Evolutionary conservation across 1,140 invertebrate genomes (phyloP), one percentile per base, ranked within the genome.

Genomic region (Calephelis nemesis): DNA sequence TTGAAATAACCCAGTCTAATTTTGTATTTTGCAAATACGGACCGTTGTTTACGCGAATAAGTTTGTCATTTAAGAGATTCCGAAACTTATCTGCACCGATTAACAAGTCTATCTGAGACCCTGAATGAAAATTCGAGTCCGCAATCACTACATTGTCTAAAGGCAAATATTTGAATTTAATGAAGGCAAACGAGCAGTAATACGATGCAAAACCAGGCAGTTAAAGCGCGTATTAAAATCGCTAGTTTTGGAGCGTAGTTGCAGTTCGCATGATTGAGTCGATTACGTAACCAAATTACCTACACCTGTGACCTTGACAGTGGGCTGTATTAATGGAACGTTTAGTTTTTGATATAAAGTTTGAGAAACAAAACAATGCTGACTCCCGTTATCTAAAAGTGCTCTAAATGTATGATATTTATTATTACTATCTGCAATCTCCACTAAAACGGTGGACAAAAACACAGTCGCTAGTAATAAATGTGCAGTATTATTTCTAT

Each of bases 351-450:
- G 67, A 63, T 15, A 47, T 63, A 75, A 65, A 15, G 11, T 54
- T 39, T 76, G 11, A 4, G 77, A 63, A 47, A 69, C 65, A 10
- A 62, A 73, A 11, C 69, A 69, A 42, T 72, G 69, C 66, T 78
- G 73, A 72, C 71, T 75, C n/a, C 75, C 69, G 47, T 70, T 76
- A 15, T 78, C 76, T 50, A 78, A 67, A 13, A 76, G 54, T 52
- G 69, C 68, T 48, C 74, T 63, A 40, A 67, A 63, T 54, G 71
- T 71, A 63, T 73, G 67, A 65, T 30, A 48, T 15, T 58, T 49
- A n/a, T 73, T 71, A 62, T 73, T n/a, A 4, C 15, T 12, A 65
- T 71, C 71, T 4, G 60, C 15, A 19, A 76, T 60, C 1, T 71
- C 68, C 5, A 76, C 68, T 63, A 76, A 66, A 7, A 72, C 72